Evolutionary conservation across 2,888 invertebrate species (phyloP).

Genomic region (Eristalinus sepulchralis): DNA sequence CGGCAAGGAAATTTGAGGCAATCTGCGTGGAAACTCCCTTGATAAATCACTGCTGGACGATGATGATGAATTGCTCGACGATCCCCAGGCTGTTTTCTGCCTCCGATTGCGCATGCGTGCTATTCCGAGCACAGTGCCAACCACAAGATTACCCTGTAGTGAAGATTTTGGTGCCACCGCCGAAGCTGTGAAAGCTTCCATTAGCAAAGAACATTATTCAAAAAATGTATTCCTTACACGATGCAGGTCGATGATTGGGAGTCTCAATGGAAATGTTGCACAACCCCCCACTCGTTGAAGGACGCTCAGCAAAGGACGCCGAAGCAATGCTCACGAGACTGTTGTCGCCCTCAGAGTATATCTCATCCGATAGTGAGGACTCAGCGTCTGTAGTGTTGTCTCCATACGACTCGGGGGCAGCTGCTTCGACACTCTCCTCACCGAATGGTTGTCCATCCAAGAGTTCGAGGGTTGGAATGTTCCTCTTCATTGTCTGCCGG

Average conservation of each 20-base stretch:
- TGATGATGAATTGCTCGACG: conserved; percentile 31
- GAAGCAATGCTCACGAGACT: conserved; percentile 59
- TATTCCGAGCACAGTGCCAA: conserved; percentile 76
- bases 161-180: conserved; percentile 56
- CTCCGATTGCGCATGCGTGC: conserved; percentile 72
- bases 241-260: background rate
- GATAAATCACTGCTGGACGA: conserved; percentile 47
- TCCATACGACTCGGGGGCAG: background rate
- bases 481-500: conserved; percentile 77
- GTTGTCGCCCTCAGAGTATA: conserved; percentile 33
- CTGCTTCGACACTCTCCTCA: conserved; percentile 16
- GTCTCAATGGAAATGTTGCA: conserved; percentile 37
- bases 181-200: conserved; percentile 16
- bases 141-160: conserved; percentile 74
- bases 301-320: conserved; percentile 39
- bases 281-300: conserved; percentile 45
- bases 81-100: conserved; percentile 51
- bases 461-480: conserved; percentile 79
- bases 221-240: background rate
- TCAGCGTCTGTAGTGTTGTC: conserved; percentile 56
- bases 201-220: background rate
- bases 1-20: conserved; percentile 31
- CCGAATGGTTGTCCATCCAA: conserved; percentile 79
- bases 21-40: conserved; percentile 32
- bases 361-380: conserved; percentile 64